Conservation (phyloP, 2,888 invertebrate species). For the Lithophane socia region DNA sequence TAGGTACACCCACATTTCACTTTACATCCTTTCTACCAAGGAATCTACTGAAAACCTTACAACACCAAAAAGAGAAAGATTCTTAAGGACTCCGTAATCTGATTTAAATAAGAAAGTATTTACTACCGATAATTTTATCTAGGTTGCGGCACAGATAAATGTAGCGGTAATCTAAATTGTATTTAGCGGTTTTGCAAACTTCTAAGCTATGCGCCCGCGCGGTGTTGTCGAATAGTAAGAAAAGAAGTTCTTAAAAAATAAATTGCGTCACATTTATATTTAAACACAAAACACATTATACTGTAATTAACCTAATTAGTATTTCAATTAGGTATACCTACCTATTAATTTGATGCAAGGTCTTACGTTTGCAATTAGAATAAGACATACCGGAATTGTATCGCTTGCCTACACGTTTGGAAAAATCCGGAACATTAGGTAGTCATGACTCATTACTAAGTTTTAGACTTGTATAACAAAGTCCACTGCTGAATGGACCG, state of each 20-base stretch:
- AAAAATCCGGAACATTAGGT: background rate
- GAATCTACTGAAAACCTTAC: no score
- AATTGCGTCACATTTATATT: background rate
- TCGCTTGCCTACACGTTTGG: background rate
- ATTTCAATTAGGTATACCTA: background rate
- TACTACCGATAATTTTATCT: no score
- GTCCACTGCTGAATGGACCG: background rate
- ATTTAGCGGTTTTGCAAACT: no score
- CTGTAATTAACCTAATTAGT: background rate
- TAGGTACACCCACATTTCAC: no score
- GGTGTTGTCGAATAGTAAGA: no score
- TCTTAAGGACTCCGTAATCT: no score
- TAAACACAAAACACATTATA: background rate
- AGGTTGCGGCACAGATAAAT: no score
- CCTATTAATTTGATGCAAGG: background rate
- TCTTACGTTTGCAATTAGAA: background rate
- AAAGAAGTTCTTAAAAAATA: background rate
- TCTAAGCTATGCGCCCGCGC: no score
- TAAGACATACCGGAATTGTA: background rate
- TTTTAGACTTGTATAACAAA: background rate
- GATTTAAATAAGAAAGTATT: no score
- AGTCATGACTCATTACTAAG: background rate
- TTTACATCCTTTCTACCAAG: no score
- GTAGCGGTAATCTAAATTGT: no score
- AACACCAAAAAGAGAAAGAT: no score